Evolutionary conservation across 2,797 vertebrate genomes (phyloP), one percentile per base, ranked within the genome.

Genomic region (Clarias fuscus): DNA sequence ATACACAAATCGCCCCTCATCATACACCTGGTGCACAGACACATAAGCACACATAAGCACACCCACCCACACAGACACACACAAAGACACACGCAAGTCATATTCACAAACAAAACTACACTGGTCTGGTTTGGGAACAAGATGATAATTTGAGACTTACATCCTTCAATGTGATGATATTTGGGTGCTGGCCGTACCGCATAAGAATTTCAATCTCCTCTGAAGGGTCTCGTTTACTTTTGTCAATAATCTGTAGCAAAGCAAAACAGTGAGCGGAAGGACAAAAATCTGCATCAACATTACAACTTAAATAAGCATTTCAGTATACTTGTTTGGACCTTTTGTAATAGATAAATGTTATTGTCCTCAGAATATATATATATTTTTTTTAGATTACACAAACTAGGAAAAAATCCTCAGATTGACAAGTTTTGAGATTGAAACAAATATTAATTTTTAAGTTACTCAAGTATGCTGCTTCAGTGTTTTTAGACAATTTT

Each of bases 181-280:
- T 99, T 68, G 97, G 98, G 88, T 99, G 98, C 75, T 99, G 97
- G 87, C 97, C 97, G 17, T 98, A 99, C 90, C 97, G 95, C 97
- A 99, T 98, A 87, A 99, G 94, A 93, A 99, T 99, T 91, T 99
- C 98, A 0, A 97, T 99, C 95, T 99, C 98, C 93, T 99, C 98
- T 2, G 98, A 98, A 0, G 98, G 98, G 90, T 99, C 98, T 89
- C 97, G 94, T 91, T 99, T 99, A 92, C 96, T 97, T 95, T 99
- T 99, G 93, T 99, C 98, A 92, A 99, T 99, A 90, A 99, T 98
- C 98, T 99, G 92, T 86, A 62, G 30, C 4, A 30, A 64, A 81
- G 37, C 17, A 22, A 20, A 22, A 20, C 6, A 58, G 33, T 40
- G n/a, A 64, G 33, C 7, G 20, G 59, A 22, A 59, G 3, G 4